Conservation (phyloP, 2,888 invertebrate species). For the Crocallis elinguaria region DNA sequence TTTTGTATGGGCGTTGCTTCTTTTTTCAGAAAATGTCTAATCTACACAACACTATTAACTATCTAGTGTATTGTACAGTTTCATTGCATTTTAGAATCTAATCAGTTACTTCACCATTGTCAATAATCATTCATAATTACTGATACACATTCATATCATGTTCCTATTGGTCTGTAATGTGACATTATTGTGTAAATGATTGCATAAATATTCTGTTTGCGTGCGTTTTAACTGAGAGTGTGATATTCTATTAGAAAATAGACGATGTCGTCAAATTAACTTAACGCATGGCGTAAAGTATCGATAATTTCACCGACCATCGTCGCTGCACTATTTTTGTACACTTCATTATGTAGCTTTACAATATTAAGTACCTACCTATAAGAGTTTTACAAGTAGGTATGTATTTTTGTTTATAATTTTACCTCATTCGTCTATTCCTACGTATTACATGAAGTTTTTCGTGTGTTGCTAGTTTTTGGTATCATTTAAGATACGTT, state of each 20-base stretch:
- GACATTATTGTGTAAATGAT: conserved; percentile 24
- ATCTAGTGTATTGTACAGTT: conserved; percentile 29
- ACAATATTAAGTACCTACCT: conserved; percentile 53
- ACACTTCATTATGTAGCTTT: conserved; percentile 62
- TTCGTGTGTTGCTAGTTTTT: conserved; percentile 63
- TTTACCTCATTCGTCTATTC: conserved; percentile 76
- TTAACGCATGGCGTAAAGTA: conserved; percentile 66
- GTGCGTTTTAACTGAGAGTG: conserved; percentile 54
- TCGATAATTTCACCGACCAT: conserved; percentile 55
- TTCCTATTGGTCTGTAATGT: conserved; percentile 62
- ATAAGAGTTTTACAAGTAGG: conserved; percentile 54
- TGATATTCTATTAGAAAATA: conserved; percentile 71
- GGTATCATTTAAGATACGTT: conserved; percentile 63
- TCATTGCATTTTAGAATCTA: conserved; percentile 43
- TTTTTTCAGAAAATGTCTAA: conserved; percentile 3
- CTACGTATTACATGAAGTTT: conserved; percentile 60
- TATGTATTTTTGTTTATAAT: conserved; percentile 51
- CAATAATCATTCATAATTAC: conserved; percentile 45
- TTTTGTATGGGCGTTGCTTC: too few species aligned
- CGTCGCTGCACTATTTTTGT: conserved; percentile 66
- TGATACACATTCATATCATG: conserved; percentile 42
- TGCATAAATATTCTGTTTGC: conserved; percentile 38
- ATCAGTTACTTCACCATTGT: conserved; percentile 33
- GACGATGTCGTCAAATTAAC: conserved; percentile 67
- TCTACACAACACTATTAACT: conserved; percentile 2